Conservation (phyloP, 2,113 vertebrate genomes). For the Pseudorectes ferrugineus region DNA sequence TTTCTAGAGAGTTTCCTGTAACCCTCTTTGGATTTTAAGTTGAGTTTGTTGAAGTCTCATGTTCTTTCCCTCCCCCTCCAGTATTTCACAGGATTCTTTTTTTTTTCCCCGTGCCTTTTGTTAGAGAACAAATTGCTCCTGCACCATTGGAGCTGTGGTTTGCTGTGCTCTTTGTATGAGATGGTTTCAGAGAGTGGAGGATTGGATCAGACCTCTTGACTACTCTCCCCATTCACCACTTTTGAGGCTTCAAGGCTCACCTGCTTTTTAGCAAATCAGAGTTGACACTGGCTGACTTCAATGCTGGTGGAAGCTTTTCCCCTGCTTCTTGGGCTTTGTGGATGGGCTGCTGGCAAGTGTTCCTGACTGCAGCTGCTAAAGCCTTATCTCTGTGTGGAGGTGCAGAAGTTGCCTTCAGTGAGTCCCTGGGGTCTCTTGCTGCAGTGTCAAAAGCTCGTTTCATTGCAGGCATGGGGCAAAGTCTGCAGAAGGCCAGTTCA, state of each 20-base stretch:
- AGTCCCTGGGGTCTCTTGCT: background rate
- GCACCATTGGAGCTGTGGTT: background rate
- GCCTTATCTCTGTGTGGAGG: background rate
- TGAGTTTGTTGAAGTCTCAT: background rate
- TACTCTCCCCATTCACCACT: background rate
- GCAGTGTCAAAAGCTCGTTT: background rate
- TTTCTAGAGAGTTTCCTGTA: background rate
- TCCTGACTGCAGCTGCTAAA: background rate
- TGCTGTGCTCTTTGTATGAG: background rate
- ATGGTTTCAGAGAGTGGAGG: background rate
- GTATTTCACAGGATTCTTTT: background rate
- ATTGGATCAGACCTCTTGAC: background rate
- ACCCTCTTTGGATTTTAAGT: background rate
- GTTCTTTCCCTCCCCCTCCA: background rate
- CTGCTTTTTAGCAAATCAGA: constrained; percentile 28
- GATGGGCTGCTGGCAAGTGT: background rate
- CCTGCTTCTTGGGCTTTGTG: background rate
- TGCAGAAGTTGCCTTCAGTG: background rate
- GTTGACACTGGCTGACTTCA: background rate
- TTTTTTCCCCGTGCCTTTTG: background rate
- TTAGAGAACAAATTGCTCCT: background rate
- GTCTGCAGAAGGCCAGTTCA: background rate
- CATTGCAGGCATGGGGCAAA: background rate
- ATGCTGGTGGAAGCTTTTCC: background rate
- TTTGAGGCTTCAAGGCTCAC: constrained; percentile 21